Base-by-base conservation (phyloP, 1,140 invertebrate species). In the Saxidomus purpurata region DNA sequence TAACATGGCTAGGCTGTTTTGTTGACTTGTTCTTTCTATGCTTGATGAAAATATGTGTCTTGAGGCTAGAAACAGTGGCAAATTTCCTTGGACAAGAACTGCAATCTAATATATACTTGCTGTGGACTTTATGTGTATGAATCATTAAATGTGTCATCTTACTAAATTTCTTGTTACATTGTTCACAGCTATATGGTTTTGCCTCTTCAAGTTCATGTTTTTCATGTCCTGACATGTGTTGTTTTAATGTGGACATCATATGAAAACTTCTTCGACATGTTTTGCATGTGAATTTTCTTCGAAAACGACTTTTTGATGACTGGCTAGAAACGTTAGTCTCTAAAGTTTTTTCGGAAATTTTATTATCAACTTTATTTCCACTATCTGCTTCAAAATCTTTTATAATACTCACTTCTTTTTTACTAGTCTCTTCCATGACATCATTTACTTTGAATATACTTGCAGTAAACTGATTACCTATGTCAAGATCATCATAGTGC, bases 211-310 rank as follows among this genome's bases (percentile, higher is more conserved):
- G 1, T 19, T 36, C 9, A 4, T 71, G 11, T 15, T 71, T 71
- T n/a, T 38, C 34, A 28, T 71, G 67, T 17, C 67, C 67, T 15
- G 17, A 34, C 76, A 79, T 79, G 22, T 79, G 76, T 28, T 55
- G 76, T 55, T 52, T 79, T 38, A 47, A 9, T 59, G 76, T 52
- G 6, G 43, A 49, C 76, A 52, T 79, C 76, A 79, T 79, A n/a
- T 79, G 47, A 55, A 79, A 79, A 34, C 19, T 40, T 79, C 55
- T 79, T 9, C n/a, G 0, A 55, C 76, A 79, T 38, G 49, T 55
- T 59, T 19, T 52, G 36, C 76, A 79, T 31, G 22, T n/a, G n/a
- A 52, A 79, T n/a, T 52, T 79, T 55, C 47, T 22, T 31, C 28
- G n/a, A 79, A 79, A 79, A 15, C 47, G 55, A 8, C 0, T 43